phyloP scores from a whole-genome alignment of 2,797 vertebrate genomes.

The Poeciliopsis gracilis region DNA sequence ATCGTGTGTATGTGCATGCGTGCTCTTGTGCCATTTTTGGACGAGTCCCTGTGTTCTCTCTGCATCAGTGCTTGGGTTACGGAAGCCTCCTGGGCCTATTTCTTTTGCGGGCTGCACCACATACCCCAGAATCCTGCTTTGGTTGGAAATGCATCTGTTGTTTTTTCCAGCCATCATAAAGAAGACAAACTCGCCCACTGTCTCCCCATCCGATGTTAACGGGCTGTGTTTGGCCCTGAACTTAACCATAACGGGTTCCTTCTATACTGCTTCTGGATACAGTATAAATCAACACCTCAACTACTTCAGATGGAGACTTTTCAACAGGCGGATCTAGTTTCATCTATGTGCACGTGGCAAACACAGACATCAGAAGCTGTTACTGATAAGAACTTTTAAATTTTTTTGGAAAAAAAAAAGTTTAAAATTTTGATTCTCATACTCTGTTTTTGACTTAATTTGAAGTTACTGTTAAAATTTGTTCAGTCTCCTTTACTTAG shows the following conservation, averaged over 20 bases:
- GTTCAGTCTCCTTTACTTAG: background rate
- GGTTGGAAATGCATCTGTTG: constrained; percentile 67
- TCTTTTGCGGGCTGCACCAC: constrained; percentile 63
- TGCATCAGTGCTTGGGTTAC: constrained; percentile 59
- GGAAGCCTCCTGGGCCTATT: constrained; percentile 71
- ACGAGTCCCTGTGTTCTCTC: constrained; percentile 70
- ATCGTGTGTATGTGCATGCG: constrained; percentile 50
- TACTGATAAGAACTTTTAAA: constrained; percentile 7
- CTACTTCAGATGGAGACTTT: constrained; percentile 62
- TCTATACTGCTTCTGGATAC: constrained; percentile 68
- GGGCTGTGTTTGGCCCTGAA: constrained; percentile 63
- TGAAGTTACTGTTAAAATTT: background rate
- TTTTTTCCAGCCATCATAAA: constrained; percentile 71
- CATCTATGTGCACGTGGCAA: constrained; percentile 21
- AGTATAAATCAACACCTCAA: constrained; percentile 71
- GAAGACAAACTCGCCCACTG: constrained; percentile 68
- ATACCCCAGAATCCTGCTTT: constrained; percentile 64
- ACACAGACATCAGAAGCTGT: constrained; percentile 47
- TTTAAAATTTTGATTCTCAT: constrained; percentile 18
- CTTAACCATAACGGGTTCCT: constrained; percentile 44
- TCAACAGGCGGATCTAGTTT: constrained; percentile 67
- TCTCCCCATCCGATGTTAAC: constrained; percentile 68
- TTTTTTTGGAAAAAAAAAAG: background rate
- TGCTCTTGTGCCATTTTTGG: constrained; percentile 69
- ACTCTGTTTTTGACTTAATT: background rate